Base-by-base conservation (phyloP, 2,888 invertebrate genomes). In the Entomobrya multifasciata region DNA sequence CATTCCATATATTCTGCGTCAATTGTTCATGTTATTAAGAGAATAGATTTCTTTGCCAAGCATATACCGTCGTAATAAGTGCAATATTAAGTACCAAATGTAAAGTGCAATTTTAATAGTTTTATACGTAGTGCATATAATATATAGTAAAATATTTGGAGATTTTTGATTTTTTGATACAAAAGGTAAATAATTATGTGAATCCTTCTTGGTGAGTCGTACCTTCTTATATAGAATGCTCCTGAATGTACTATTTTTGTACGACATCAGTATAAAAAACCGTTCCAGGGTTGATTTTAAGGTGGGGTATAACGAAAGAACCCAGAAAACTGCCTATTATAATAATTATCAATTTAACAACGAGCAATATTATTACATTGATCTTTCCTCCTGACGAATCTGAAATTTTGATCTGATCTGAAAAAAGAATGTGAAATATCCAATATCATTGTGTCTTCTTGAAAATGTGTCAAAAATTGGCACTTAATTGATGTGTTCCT, bases 41-140 rank as follows among this genome's bases (percentile, higher is more conserved):
- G 15, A 44, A 78, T 57, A 72, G 52, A 78, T 49, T 70, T 67
- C 62, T 82, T 79, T 87, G 82, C 87, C 82, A 81, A 81, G 81
- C 82, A 87, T 87, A 81, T 79, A 76, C 70, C 87, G 65, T 55
- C 77, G 81, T 82, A 82, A 87, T 77, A 78, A 81, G 87, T 87
- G 87, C 87, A 87, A 87, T 87, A 87, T 65, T 81, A 82, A 87
- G 87, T 87, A 87, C 87, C 87, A 87, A 87, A 87, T 87, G 87
- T 87, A 81, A 82, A 86, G 86, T 86, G 86, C 86, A 86, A 87
- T 87, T 81, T 77, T 49, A 65, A 49, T 80, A 81, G 76, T 80
- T 86, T 72, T 74, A 74, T 79, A 79, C 36, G 36, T 36, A 36
- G 36, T 36, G 8, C 36, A n/a, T 70, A 57, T 44, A 36, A 65